These are phyloP conservation scores for Aurelia sp. DNA, from an alignment of 30 jellyfish, hydroid and myxozoan genomes.

Conservation along the genomic window DNA sequence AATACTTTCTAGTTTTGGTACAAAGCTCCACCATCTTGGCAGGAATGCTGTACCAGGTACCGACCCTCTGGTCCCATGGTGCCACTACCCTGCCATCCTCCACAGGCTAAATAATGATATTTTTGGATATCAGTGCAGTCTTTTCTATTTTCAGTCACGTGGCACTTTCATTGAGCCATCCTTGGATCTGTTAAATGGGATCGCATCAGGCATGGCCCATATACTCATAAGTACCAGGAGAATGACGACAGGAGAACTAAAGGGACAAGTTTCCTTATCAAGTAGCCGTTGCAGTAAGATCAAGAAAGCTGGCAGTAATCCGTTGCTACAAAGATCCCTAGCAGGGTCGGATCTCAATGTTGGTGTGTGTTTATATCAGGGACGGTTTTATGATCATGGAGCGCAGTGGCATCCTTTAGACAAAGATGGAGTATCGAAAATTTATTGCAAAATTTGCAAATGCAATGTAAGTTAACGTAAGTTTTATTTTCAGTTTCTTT, in stretches of 20 bases:
- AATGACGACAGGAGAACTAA: slow-evolving; percentile 31
- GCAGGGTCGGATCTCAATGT: slow-evolving; percentile 38
- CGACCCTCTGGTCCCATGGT: too few relatives aligned
- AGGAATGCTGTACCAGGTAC: too few relatives aligned
- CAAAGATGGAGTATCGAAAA: slow-evolving; percentile 39
- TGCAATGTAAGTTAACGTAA: slow-evolving; percentile 38
- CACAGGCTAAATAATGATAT: too few relatives aligned
- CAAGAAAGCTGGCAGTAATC: not conserved
- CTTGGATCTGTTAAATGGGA: slow-evolving; percentile 22
- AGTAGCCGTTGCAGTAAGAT: slow-evolving; percentile 31
- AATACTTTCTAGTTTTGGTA: too few relatives aligned
- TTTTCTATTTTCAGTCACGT: slow-evolving; percentile 25
- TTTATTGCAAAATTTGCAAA: slow-evolving; percentile 39
- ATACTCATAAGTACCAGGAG: slow-evolving; percentile 27
- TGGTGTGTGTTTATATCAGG: slow-evolving; percentile 65
- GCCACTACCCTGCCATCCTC: too few relatives aligned
- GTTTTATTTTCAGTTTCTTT: too few relatives aligned
- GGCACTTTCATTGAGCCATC: slow-evolving; percentile 60
- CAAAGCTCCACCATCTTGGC: too few relatives aligned
- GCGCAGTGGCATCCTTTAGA: slow-evolving; percentile 63
- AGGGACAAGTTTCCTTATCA: slow-evolving; percentile 49
- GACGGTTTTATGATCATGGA: slow-evolving; percentile 61
- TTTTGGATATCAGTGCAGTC: too few relatives aligned
- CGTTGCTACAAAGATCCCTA: slow-evolving; percentile 45
- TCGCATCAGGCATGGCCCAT: slow-evolving; percentile 69